These are phyloP conservation scores for Fistularia tabacaria DNA, from an alignment of 2,797 vertebrate species.

Conservation along the genomic window DNA sequence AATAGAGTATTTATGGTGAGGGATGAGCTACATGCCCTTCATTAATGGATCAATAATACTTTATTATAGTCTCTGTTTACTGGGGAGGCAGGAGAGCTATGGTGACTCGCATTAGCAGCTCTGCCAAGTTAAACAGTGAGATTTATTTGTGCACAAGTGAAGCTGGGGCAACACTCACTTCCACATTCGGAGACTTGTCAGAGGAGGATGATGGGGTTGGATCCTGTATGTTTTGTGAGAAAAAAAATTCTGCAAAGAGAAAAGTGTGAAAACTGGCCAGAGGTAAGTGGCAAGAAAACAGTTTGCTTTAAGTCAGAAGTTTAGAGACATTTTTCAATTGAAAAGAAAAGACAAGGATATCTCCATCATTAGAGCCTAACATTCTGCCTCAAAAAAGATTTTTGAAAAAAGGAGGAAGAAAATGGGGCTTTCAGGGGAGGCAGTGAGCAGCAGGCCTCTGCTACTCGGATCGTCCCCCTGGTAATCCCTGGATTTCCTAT, in stretches of 20 bases:
- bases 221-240: too few relatives aligned
- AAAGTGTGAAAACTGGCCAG: too few relatives aligned
- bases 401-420: slow-evolving; percentile 45
- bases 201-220: neutral
- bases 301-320: neutral
- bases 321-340: slow-evolving; percentile 2
- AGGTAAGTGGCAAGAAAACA: too few relatives aligned
- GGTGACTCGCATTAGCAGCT: slow-evolving; percentile 52
- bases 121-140: slow-evolving; percentile 73
- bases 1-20: slow-evolving; percentile 16
- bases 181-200: neutral
- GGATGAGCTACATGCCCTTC: slow-evolving; percentile 48
- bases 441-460: slow-evolving; percentile 61
- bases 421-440: slow-evolving; percentile 47
- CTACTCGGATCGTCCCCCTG: slow-evolving; percentile 60
- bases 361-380: slow-evolving; percentile 30
- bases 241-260: too few relatives aligned
- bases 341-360: slow-evolving; percentile 12
- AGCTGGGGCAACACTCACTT: slow-evolving; percentile 25
- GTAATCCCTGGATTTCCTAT: slow-evolving; percentile 74
- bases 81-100: slow-evolving; percentile 55
- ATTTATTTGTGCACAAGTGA: slow-evolving; percentile 75
- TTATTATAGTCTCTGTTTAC: slow-evolving; percentile 64
- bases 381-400: slow-evolving; percentile 17
- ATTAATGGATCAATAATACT: slow-evolving; percentile 52